Evolutionary conservation across 2,113 vertebrate species (phyloP).

Genomic region (Corythaixoides concolor): DNA sequence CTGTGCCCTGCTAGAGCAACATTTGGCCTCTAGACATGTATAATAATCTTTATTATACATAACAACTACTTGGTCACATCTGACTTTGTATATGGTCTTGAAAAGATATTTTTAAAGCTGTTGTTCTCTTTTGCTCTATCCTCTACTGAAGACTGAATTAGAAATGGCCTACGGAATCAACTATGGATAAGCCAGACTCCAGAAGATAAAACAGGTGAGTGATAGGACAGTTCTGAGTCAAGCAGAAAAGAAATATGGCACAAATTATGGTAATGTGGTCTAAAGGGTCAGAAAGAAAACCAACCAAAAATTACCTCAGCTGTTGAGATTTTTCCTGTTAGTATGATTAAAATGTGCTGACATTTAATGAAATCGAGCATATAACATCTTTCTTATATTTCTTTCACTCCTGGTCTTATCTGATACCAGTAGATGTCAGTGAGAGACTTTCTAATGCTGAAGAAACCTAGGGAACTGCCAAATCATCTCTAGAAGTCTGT

Average conservation of each 20-base stretch:
- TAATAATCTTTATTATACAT: neutral
- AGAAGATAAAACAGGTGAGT: constrained; percentile 6
- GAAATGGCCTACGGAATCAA: neutral
- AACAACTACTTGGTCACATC: neutral
- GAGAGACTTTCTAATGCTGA: neutral
- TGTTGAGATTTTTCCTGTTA: neutral
- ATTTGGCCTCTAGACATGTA: neutral
- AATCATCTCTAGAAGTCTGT: neutral
- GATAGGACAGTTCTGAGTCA: neutral
- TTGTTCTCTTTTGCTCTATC: neutral
- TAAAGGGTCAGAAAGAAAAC: neutral
- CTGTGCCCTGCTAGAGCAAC: neutral
- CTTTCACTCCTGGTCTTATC: neutral
- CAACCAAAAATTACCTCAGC: neutral
- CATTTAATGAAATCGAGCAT: neutral
- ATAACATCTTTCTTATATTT: neutral
- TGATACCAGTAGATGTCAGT: constrained; percentile 28
- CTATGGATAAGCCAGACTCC: neutral
- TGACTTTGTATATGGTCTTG: neutral
- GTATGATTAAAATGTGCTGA: neutral
- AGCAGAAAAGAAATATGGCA: neutral
- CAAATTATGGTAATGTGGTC: neutral
- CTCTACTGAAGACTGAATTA: constrained; percentile 66
- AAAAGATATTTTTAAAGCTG: neutral
- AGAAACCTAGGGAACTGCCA: neutral